Evolutionary conservation across 2,797 vertebrate species (phyloP).

Genomic region (Benthosema pterotum): DNA sequence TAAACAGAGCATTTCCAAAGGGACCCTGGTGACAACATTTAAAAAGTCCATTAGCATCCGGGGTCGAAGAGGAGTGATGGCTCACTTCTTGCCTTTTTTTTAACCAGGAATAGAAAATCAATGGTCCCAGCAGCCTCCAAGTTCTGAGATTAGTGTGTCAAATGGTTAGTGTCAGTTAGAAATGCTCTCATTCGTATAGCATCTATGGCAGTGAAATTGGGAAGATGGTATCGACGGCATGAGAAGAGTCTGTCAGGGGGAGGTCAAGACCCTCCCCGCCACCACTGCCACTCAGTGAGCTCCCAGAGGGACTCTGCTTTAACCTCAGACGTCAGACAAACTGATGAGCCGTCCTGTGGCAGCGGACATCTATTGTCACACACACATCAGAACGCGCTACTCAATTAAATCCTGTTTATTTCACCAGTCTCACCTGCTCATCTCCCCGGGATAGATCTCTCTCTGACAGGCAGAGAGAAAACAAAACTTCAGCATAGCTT

Average conservation of each 20-base stretch:
- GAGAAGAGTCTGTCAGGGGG: constrained; percentile 70
- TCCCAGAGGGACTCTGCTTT: constrained; percentile 53
- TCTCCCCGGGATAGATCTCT: constrained; percentile 48
- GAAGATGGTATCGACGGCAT: constrained; percentile 47
- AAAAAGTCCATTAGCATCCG: constrained; percentile 67
- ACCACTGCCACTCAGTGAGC: constrained; percentile 71
- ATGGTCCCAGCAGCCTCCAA: constrained; percentile 65
- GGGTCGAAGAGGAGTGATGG: constrained; percentile 53
- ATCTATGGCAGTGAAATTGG: constrained; percentile 41
- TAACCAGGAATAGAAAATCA: constrained; percentile 68
- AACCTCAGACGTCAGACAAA: constrained; percentile 67
- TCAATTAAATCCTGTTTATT: constrained; percentile 38
- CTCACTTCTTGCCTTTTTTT: constrained; percentile 55
- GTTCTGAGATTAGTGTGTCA: constrained; percentile 74
- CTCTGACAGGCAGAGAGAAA: constrained; percentile 23
- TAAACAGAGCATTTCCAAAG: constrained; percentile 37
- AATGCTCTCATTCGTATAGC: constrained; percentile 50
- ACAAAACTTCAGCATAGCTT: constrained; percentile 36
- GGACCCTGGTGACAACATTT: constrained; percentile 54
- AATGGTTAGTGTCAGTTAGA: constrained; percentile 62
- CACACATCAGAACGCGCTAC: constrained; percentile 51
- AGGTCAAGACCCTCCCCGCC: constrained; percentile 71
- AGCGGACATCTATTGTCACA: constrained; percentile 61
- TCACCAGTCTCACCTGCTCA: constrained; percentile 34
- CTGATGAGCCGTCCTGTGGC: constrained; percentile 63